phyloP scores from a whole-genome alignment of 2,888 invertebrate species.

The Macaria liturata region DNA sequence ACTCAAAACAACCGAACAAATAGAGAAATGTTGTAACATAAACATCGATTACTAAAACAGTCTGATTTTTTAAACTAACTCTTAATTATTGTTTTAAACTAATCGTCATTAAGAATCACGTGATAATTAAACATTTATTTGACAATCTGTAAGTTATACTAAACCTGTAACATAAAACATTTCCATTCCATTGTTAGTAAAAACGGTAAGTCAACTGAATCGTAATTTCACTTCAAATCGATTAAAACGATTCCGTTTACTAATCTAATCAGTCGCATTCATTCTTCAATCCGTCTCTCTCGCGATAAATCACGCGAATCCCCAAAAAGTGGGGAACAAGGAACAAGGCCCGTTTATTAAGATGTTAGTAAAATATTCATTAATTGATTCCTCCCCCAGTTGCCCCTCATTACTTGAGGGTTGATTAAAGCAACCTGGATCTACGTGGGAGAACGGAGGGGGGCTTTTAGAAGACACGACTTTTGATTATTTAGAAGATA shows the following conservation, averaged over 20 bases:
- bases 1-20: no score
- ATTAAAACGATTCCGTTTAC: conserved; percentile 17
- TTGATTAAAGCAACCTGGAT: conserved; percentile 78
- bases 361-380: conserved; percentile 78
- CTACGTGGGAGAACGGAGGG: conserved; percentile 58
- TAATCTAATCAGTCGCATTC: conserved; percentile 39
- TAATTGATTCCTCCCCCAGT: conserved; percentile 78
- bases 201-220: no score
- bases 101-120: no score
- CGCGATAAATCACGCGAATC: conserved; percentile 64
- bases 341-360: conserved; percentile 78
- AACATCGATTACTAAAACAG: no score
- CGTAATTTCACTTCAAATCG: neutral
- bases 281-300: conserved; percentile 66
- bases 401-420: conserved; percentile 76
- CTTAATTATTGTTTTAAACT: no score
- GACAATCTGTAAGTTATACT: neutral
- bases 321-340: conserved; percentile 75
- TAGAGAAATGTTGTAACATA: no score
- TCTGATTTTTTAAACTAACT: no score
- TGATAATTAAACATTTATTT: no score
- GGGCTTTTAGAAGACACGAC: conserved; percentile 38
- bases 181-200: neutral
- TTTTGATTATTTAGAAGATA: no score
- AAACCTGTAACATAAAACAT: neutral